Evolutionary conservation across 2,797 vertebrate species (phyloP).

Genomic region (Otolemur crassicaudatus): DNA sequence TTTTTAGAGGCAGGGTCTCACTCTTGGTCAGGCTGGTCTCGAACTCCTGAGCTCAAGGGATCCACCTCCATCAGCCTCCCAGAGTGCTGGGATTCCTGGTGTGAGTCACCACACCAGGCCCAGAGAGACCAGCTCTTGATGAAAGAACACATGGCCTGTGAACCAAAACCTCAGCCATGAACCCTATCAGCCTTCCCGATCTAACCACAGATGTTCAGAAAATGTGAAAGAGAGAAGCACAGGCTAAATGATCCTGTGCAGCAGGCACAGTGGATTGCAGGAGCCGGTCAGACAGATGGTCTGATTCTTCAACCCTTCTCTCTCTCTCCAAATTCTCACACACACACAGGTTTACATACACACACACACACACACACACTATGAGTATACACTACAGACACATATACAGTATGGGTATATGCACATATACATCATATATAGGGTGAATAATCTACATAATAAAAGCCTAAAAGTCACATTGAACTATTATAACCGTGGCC

Average conservation of each 20-base stretch:
- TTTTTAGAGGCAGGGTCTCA: too few relatives aligned
- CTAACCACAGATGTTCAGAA: background rate
- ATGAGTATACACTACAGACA: rapidly evolving
- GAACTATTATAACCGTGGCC: background rate
- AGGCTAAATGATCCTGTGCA: too few relatives aligned
- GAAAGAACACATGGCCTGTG: background rate
- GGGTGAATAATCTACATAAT: background rate
- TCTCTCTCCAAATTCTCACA: background rate
- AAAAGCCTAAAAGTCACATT: background rate
- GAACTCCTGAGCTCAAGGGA: too few relatives aligned
- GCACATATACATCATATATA: background rate
- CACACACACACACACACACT: rapidly evolving
- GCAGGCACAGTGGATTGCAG: background rate
- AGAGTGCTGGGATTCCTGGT: too few relatives aligned
- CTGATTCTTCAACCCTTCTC: background rate
- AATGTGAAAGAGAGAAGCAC: background rate
- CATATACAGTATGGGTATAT: rapidly evolving
- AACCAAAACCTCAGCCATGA: background rate
- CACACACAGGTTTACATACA: rapidly evolving
- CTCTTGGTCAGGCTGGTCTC: too few relatives aligned
- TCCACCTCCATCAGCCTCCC: too few relatives aligned
- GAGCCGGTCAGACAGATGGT: too few relatives aligned
- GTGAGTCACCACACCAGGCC: too few relatives aligned
- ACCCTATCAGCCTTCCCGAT: background rate
- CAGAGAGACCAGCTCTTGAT: background rate